These are phyloP conservation scores for Pollicipes pollicipes DNA, from an alignment of 1,140 invertebrate species.

Conservation along the genomic window DNA sequence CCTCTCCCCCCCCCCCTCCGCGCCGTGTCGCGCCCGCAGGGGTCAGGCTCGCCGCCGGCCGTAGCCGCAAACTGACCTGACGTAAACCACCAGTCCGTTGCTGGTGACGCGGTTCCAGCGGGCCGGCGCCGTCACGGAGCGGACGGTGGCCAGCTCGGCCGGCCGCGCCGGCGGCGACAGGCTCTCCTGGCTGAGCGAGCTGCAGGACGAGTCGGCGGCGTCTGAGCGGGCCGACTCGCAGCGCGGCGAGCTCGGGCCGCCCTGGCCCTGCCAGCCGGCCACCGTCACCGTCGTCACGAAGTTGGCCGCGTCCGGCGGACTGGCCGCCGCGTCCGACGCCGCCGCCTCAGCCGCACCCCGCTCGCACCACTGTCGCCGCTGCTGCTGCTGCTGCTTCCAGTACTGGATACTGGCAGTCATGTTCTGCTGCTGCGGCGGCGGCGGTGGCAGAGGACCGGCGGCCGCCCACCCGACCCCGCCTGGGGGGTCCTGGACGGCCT, in stretches of 20 bases:
- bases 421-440: neutral
- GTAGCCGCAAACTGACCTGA: neutral
- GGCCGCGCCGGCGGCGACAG: neutral
- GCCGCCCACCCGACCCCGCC: neutral
- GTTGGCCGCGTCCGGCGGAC: neutral
- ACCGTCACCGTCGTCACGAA: neutral
- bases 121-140: neutral
- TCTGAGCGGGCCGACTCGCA: conserved; percentile 2
- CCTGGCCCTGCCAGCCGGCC: neutral
- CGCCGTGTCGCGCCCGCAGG: no score
- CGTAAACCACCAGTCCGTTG: conserved; percentile 2
- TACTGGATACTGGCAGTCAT: neutral
- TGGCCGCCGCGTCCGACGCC: neutral
- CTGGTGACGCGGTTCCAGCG: conserved; percentile 1
- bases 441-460: no score
- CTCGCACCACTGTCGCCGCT: neutral
- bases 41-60: no score
- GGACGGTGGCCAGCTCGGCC: neutral
- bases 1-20: no score
- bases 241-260: neutral
- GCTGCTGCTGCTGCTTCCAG: neutral
- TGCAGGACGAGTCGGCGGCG: neutral
- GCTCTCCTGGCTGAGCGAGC: neutral
- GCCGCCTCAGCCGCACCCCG: no score
- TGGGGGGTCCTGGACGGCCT: no score